Evolutionary conservation across 2,888 invertebrate species (phyloP), one percentile per base, ranked within the genome.

Genomic region (Drosophila fulvimacula): DNA sequence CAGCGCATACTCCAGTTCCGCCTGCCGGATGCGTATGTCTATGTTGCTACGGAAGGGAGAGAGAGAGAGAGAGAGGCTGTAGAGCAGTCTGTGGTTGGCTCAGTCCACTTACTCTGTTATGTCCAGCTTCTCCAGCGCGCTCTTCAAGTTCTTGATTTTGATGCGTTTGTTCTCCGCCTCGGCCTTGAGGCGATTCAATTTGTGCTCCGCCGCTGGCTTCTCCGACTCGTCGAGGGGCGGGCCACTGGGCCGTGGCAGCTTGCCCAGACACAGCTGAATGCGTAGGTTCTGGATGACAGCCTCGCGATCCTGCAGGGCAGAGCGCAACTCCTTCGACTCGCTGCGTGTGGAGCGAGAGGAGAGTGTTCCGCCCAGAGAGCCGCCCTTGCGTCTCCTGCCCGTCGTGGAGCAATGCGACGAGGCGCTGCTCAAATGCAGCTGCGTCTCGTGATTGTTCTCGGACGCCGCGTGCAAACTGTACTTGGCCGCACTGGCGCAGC

Each of bases 1-100:
- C 77, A 97, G 93, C 91, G 97, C 96, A 92, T 97, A 97, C 91
- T 97, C 97, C 81, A 97, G 93, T 92, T 98, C 98, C 0, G 98
- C 98, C 91, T 97, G 97, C 89, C 97, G 96, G 91, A 98, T 97
- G 79, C 97, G 94, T 51, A 96, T 95, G 92, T 98, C 97, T 67
- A 97, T 97, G 92, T 97, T 97, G 88, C 97, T 97, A 36, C 0
- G 15, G 36, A 5, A 34, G 19, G 21, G 21, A 7, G 17, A 44
- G 17, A 24, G 1, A 11, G 1, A 19, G 0, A 9, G 1, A 3
- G 21, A 41, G 17, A 19, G 7, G 0, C 1, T 24, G 11, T 1
- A n/a, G 4, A 6, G 2, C 24, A 4, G 44, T 1, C 5, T 11
- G 11, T 1, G 19, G 27, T 17, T n/a, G 11, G 11, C 3, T 6